phyloP scores from a whole-genome alignment of 2,797 vertebrate genomes.

The Parotocinclus haroldoi region DNA sequence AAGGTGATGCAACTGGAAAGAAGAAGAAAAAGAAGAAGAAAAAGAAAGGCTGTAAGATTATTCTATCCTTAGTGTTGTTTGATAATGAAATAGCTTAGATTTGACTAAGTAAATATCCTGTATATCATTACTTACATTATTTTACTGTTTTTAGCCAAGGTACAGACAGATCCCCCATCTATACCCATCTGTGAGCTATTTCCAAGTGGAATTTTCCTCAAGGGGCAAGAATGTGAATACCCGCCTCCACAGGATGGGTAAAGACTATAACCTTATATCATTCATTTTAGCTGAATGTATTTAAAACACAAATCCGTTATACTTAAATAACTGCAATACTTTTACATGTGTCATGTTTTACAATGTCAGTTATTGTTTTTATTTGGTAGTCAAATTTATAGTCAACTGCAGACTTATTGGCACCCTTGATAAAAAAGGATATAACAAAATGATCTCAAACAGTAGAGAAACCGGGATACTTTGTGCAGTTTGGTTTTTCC shows the following conservation, averaged over 20 bases:
- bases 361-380: no score
- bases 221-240: conserved; percentile 98
- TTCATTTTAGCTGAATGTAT: not conserved
- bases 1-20: conserved; percentile 86
- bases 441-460: no score
- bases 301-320: no score
- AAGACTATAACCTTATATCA: not conserved
- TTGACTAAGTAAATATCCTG: not conserved
- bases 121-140: not conserved
- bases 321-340: no score
- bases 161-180: conserved; percentile 95
- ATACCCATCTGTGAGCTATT: conserved; percentile 96
- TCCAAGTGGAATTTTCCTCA: conserved; percentile 85
- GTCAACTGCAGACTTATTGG: no score
- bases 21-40: conserved; percentile 98
- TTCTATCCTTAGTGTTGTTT: not conserved
- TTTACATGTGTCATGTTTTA: no score
- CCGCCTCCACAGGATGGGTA: conserved; percentile 94
- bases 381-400: no score
- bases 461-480: no score
- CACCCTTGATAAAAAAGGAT: no score
- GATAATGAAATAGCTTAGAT: no score
- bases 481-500: no score
- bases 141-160: conserved; percentile 75
- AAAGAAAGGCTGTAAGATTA: conserved; percentile 89